Base-by-base conservation (phyloP, 2,797 vertebrate genomes). In the Geotria australis region DNA sequence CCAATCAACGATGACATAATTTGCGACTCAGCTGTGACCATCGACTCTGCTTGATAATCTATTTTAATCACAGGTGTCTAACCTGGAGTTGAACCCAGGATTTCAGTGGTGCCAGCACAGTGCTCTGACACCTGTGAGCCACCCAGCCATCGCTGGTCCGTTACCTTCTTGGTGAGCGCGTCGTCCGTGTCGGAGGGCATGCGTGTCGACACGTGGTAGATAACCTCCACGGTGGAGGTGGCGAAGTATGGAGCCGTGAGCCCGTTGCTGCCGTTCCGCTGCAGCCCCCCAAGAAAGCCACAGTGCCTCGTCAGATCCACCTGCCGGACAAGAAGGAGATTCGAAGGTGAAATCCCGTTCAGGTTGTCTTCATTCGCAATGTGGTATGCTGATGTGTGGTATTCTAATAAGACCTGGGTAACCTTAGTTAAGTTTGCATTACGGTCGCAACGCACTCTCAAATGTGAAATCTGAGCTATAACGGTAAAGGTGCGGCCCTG, bases 251-350 rank as follows among this genome's bases (percentile, higher is more conserved):
- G 91, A 3, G 89, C 85, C 0, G 89, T 91, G 47, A 75, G 70
- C n/a, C 89, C 89, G 0, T 89, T 96, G 77, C 86, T 98, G 71
- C 89, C 91, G 1, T 94, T 96, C 64, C 84, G 80, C 67, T 94
- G 91, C 61, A 98, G 79, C 56, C 91, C 91, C 0, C 91, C 89
- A 85, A 98, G 88, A 61, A 98, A 98, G n/a, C 91, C 91, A 45
- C 84, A 83, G 46, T 98, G 89, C 9, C 83, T 79, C n/a, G 85
- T 78, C 58, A 95, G 74, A 62, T 94, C 77, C 61, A 98, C 85
- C 91, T 60, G 45, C 5, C 13, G 24, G 13, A 46, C 46, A 15
- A 46, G 48, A 48, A 9, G 24, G 24, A 24, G 38, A 38, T 38
- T 38, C 24, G 5, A 38, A 38, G 5, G 24, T 5, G 24, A 46